Evolutionary conservation across 2,888 invertebrate species (phyloP).

Genomic region (Plusia festucae): DNA sequence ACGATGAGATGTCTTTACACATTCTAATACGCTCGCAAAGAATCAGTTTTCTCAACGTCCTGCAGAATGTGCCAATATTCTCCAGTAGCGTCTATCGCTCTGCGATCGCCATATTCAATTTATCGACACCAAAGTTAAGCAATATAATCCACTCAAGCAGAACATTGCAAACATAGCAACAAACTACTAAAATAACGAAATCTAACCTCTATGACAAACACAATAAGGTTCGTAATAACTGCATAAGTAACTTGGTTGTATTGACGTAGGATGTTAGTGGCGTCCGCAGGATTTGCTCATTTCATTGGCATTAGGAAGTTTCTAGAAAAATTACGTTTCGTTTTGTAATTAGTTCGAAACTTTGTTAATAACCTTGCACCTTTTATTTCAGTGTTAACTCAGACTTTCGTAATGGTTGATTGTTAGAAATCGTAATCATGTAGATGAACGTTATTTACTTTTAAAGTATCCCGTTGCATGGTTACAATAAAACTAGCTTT

Average conservation of each 20-base stretch:
- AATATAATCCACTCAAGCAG: slow-evolving; percentile 43
- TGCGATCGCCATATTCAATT: slow-evolving; percentile 33
- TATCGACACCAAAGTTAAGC: slow-evolving; percentile 42
- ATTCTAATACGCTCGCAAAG: no score
- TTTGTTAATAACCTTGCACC: neutral
- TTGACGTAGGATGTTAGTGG: slow-evolving; percentile 22
- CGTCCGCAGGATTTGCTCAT: slow-evolving; percentile 35
- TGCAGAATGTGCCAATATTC: slow-evolving; percentile 15
- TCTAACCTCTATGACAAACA: neutral
- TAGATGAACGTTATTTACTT: neutral
- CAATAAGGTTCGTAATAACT: neutral
- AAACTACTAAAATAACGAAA: neutral
- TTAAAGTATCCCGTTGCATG: no score
- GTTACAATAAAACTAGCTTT: no score
- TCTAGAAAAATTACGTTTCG: slow-evolving; percentile 22
- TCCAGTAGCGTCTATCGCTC: slow-evolving; percentile 1
- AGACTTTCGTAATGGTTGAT: neutral
- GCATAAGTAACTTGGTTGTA: slow-evolving; percentile 18
- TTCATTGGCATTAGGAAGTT: slow-evolving; percentile 31
- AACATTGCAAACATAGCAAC: slow-evolving; percentile 30
- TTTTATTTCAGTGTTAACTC: slow-evolving; percentile 2
- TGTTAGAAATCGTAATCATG: neutral
- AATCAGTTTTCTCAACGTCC: no score
- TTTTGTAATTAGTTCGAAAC: slow-evolving; percentile 24
- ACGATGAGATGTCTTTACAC: no score